phyloP scores from a whole-genome alignment of 2,888 invertebrate species.

The Drosophila mimetica region DNA sequence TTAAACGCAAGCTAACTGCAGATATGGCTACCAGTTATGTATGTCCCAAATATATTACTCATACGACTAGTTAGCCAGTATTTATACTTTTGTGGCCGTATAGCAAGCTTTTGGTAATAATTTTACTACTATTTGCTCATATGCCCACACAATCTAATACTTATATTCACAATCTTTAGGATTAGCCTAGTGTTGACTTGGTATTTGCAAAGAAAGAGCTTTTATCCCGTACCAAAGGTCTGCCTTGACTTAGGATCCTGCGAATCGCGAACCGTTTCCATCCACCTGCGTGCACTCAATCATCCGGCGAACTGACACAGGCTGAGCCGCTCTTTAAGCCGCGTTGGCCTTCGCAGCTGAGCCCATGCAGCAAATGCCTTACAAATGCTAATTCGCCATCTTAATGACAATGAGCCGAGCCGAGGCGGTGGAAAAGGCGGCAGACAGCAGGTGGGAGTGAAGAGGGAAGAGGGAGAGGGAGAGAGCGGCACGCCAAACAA shows the following conservation, averaged over 20 bases:
- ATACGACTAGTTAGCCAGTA: background rate
- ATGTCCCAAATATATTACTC: background rate
- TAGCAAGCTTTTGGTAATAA: background rate
- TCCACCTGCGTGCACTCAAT: slow-evolving; percentile 40
- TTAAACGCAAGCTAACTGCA: background rate
- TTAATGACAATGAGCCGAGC: slow-evolving; percentile 55
- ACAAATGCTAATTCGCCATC: slow-evolving; percentile 68
- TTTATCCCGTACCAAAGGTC: too few species aligned
- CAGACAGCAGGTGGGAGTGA: slow-evolving; percentile 7
- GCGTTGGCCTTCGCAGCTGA: slow-evolving; percentile 41
- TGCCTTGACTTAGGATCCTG: background rate
- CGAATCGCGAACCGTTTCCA: background rate
- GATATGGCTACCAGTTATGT: too few species aligned
- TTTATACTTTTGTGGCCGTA: too few species aligned
- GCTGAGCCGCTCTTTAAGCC: slow-evolving; percentile 44
- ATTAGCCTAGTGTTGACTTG: too few species aligned
- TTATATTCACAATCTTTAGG: background rate
- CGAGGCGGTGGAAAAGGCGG: background rate
- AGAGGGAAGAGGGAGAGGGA: background rate
- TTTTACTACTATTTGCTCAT: too few species aligned
- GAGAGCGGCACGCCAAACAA: slow-evolving; percentile 40
- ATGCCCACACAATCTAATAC: too few species aligned
- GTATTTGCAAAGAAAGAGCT: too few species aligned
- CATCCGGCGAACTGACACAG: slow-evolving; percentile 39
- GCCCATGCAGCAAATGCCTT: slow-evolving; percentile 50